A percentile compares a stretch with the other conserved stretches of the same genome.
Evolutionary conservation across 2,888 invertebrate genomes (phyloP).

Genomic region (Trichopoda pennipes): DNA sequence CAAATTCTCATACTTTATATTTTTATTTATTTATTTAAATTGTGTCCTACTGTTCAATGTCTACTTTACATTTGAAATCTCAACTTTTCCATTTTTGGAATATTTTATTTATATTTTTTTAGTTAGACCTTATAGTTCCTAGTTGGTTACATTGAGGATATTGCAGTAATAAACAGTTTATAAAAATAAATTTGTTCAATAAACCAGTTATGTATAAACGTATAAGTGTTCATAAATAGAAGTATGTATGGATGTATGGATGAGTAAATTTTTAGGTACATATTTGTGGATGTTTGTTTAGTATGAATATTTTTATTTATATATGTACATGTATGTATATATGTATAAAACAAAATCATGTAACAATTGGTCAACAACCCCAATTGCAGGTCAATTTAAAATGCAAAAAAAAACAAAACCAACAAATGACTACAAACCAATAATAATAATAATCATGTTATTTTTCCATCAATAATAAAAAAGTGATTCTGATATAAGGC

Average conservation of each 20-base stretch:
- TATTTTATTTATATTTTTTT: too few species aligned
- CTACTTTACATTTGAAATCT: too few species aligned
- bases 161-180: constrained; percentile 51
- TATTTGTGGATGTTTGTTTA: not conserved
- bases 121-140: not conserved
- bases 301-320: constrained; percentile 10
- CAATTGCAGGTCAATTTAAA: constrained; percentile 65
- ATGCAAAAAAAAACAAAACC: constrained; percentile 30
- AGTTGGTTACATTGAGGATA: constrained; percentile 27
- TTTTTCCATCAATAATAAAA: constrained; percentile 40
- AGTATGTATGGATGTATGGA: not conserved
- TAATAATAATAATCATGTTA: constrained; percentile 39
- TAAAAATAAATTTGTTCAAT: constrained; percentile 55
- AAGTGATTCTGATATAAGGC: not conserved
- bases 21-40: too few species aligned
- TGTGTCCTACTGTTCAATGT: too few species aligned
- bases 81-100: too few species aligned
- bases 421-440: constrained; percentile 42
- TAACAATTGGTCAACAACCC: constrained; percentile 66
- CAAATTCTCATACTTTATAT: too few species aligned
- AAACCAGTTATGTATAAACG: constrained; percentile 25
- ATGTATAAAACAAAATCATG: constrained; percentile 42
- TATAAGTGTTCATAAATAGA: constrained; percentile 1
- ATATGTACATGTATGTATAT: constrained; percentile 12
- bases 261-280: constrained; percentile 1